These are phyloP conservation scores for Ophraella communa DNA, from an alignment of 2,888 invertebrate genomes.

Conservation along the genomic window DNA sequence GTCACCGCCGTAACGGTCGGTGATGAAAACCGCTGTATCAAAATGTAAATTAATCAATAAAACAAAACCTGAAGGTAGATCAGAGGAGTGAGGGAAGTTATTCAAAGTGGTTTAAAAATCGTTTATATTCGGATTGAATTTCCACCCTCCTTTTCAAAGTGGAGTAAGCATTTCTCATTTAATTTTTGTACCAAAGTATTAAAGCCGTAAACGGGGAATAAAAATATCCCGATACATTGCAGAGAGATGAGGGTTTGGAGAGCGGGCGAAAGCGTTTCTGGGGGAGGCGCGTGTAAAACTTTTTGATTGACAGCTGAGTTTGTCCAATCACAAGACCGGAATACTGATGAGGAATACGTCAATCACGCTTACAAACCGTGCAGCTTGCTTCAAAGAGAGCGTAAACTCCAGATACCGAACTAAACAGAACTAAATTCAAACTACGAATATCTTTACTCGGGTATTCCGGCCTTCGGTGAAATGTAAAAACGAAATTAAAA, in stretches of 20 bases:
- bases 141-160: slow-evolving; percentile 50
- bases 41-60: slow-evolving; percentile 26
- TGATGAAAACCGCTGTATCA: slow-evolving; percentile 4
- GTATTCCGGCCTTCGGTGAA: slow-evolving; percentile 5
- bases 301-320: slow-evolving; percentile 83
- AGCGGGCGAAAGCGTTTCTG: slow-evolving; percentile 32
- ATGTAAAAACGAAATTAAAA: background rate
- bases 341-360: slow-evolving; percentile 80
- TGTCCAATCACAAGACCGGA: slow-evolving; percentile 78
- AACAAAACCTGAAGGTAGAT: slow-evolving; percentile 21
- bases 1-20: background rate
- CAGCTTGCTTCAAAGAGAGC: slow-evolving; percentile 5
- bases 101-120: slow-evolving; percentile 59
- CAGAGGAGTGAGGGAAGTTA: slow-evolving; percentile 21
- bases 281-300: slow-evolving; percentile 60
- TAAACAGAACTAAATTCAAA: slow-evolving; percentile 23
- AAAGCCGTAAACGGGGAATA: slow-evolving; percentile 56
- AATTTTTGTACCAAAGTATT: slow-evolving; percentile 57
- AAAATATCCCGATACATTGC: slow-evolving; percentile 60
- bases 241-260: slow-evolving; percentile 47
- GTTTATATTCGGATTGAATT: slow-evolving; percentile 61
- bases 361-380: slow-evolving; percentile 63
- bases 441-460: slow-evolving; percentile 28
- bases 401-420: slow-evolving; percentile 25
- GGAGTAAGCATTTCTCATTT: slow-evolving; percentile 42